phyloP scores from a whole-genome alignment of 2,888 invertebrate species.

The Cerastis rubricosa region DNA sequence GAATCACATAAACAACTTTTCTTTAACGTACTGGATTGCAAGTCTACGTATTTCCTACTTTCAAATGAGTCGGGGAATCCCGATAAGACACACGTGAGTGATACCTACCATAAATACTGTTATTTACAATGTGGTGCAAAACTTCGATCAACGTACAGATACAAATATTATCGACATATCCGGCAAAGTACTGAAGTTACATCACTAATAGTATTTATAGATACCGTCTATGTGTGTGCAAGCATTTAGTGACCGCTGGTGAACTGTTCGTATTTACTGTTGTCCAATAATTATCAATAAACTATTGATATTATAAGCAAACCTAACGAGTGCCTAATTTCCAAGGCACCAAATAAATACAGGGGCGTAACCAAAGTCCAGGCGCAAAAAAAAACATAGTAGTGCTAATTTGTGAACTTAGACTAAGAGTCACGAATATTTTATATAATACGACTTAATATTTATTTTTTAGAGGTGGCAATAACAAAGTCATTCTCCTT shows the following conservation, averaged over 20 bases:
- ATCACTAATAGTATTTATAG: constrained; percentile 19
- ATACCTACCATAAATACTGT: constrained; percentile 18
- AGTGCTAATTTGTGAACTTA: constrained; percentile 23
- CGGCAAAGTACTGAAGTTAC: constrained; percentile 10
- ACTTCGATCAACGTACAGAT: constrained; percentile 1
- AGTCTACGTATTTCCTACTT: neutral
- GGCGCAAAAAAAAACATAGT: neutral
- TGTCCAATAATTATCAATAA: constrained; percentile 16
- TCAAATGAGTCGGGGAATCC: neutral
- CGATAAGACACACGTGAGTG: neutral
- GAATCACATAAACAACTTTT: neutral
- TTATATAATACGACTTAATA: constrained; percentile 5
- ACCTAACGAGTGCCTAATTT: neutral
- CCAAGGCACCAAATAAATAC: constrained; percentile 7
- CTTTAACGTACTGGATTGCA: too few relatives aligned
- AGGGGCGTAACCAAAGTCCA: neutral
- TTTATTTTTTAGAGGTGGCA: constrained; percentile 1
- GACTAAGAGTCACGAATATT: constrained; percentile 10
- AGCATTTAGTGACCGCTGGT: constrained; percentile 17
- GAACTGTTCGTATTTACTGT: constrained; percentile 1
- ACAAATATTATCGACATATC: constrained; percentile 19
- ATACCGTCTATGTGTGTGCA: constrained; percentile 8
- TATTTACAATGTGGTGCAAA: constrained; percentile 12
- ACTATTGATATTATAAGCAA: constrained; percentile 3
- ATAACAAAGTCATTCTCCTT: neutral